Conservation (phyloP, 2,113 vertebrate genomes). For the Eolophus roseicapilla region DNA sequence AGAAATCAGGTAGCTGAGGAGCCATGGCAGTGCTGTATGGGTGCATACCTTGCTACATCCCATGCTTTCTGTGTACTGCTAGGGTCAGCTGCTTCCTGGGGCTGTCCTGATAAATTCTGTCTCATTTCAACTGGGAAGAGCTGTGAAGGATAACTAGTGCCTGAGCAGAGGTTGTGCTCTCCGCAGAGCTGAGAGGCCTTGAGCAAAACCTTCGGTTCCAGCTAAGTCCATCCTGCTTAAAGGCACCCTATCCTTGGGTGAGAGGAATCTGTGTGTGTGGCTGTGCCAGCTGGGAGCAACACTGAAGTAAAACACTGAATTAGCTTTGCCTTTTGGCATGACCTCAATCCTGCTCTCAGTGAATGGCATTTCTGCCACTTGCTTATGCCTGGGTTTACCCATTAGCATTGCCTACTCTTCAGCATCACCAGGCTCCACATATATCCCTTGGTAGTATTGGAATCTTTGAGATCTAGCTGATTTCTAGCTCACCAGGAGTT, state of each 20-base stretch:
- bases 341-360: not conserved
- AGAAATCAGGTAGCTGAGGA: not conserved
- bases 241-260: accelerated
- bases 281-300: not conserved
- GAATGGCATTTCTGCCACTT: not conserved
- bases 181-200: not conserved
- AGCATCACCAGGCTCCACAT: not conserved
- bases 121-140: not conserved
- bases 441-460: not conserved
- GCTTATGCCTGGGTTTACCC: not conserved
- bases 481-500: not conserved
- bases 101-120: not conserved
- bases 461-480: not conserved
- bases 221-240: not conserved
- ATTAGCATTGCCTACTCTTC: not conserved
- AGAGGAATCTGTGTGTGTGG: accelerated
- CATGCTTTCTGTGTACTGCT: not conserved
- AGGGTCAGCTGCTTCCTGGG: not conserved
- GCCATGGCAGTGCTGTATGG: not conserved
- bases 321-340: not conserved
- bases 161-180: not conserved
- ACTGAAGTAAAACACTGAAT: not conserved
- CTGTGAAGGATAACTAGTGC: not conserved
- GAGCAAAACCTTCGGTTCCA: not conserved
- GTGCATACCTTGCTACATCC: not conserved